Percentiles rank a stretch among this genome's conserved stretches.
These are phyloP conservation scores for Synodontis membranacea DNA, from an alignment of 2,113 vertebrate species.

Conservation along the genomic window DNA sequence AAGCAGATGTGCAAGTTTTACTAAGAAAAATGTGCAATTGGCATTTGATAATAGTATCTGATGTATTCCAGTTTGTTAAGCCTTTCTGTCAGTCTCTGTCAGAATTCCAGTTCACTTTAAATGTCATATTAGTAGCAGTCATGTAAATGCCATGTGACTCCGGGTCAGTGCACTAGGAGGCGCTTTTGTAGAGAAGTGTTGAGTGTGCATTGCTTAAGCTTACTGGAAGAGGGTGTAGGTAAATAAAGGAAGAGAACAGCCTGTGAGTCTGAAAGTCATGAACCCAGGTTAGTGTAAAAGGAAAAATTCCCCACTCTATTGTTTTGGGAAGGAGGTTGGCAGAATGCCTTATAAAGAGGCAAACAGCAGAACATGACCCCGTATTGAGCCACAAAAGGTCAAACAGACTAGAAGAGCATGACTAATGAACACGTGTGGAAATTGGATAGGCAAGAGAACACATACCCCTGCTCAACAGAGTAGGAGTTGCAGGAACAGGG, in stretches of 20 bases:
- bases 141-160: background rate
- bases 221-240: conserved; percentile 15
- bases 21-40: background rate
- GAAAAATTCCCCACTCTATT: background rate
- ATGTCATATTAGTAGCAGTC: background rate
- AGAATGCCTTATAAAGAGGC: conserved; percentile 1
- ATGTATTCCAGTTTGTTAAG: background rate
- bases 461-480: conserved; percentile 2
- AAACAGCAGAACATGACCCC: conserved; percentile 17
- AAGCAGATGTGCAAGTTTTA: background rate
- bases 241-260: conserved; percentile 34
- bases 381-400: background rate
- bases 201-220: conserved; percentile 17
- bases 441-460: conserved; percentile 2
- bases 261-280: conserved; percentile 21
- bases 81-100: background rate
- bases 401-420: background rate
- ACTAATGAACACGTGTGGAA: conserved; percentile 13
- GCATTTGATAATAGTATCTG: background rate
- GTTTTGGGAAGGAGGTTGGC: conserved; percentile 25
- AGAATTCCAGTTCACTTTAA: background rate
- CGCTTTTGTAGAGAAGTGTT: background rate
- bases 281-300: conserved; percentile 1
- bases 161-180: background rate
- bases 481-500: background rate